Conservation (phyloP, 2,113 vertebrate genomes). For the Egretta garzetta region DNA sequence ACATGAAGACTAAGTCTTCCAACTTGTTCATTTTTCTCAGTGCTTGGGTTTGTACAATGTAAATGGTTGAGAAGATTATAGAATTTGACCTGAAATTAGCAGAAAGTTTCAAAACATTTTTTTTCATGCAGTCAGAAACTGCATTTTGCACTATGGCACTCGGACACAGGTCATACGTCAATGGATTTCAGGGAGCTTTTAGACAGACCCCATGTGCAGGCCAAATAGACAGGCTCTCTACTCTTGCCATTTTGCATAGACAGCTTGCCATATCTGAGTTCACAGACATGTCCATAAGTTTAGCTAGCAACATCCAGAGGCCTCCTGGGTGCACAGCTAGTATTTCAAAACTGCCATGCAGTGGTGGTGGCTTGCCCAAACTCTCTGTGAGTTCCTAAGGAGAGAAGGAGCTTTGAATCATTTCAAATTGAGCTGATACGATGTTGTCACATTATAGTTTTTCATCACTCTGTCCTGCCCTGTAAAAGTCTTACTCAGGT, state of each 20-base stretch:
- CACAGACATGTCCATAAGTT: neutral
- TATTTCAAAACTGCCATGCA: neutral
- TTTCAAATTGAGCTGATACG: slow-evolving; percentile 40
- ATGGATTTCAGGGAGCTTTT: neutral
- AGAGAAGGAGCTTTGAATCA: neutral
- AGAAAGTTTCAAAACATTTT: neutral
- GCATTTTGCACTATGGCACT: neutral
- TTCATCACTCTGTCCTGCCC: slow-evolving; percentile 37
- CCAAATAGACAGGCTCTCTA: neutral
- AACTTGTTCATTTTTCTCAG: neutral
- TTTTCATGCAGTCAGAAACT: neutral
- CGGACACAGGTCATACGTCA: neutral
- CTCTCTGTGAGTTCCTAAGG: neutral
- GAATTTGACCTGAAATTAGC: neutral
- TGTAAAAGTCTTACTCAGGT: slow-evolving; percentile 43
- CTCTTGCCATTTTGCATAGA: neutral
- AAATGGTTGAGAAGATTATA: neutral
- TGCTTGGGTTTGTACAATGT: neutral
- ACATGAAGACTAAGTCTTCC: neutral
- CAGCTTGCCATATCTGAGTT: neutral
- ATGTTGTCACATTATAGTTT: neutral
- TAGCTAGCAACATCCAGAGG: neutral
- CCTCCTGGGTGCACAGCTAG: neutral
- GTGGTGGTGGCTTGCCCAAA: neutral
- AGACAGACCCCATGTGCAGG: neutral